A percentile compares a stretch with the other conserved stretches of the same genome.
phyloP scores from a whole-genome alignment of 2,888 invertebrate genomes.

The Cataglyphis cursor region DNA sequence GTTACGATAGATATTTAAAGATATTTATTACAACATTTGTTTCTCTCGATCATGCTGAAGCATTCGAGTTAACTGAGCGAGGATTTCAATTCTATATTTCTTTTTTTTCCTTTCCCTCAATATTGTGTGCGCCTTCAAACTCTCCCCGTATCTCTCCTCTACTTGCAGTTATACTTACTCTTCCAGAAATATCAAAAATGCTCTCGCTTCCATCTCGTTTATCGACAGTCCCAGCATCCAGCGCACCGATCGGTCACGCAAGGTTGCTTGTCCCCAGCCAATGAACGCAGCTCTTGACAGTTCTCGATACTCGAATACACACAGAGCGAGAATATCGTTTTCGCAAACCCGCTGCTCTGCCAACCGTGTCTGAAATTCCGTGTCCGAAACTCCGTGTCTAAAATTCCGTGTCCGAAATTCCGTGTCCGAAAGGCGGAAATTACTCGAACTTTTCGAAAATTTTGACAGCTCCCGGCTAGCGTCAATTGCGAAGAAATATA shows the following conservation, averaged over 20 bases:
- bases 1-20: not conserved
- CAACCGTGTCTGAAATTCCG: constrained; percentile 32
- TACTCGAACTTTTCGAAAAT: constrained; percentile 27
- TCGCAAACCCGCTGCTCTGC: constrained; percentile 4
- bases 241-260: constrained; percentile 45
- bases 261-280: constrained; percentile 24
- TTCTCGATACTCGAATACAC: constrained; percentile 34
- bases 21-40: not conserved
- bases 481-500: constrained; percentile 15
- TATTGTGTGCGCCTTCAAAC: not conserved
- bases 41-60: too few species aligned
- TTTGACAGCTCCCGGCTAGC: not conserved
- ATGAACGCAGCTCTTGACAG: constrained; percentile 45
- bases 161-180: constrained; percentile 11
- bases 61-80: not conserved
- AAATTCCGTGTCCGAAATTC: constrained; percentile 31
- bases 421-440: constrained; percentile 46
- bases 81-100: not conserved
- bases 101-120: not conserved
- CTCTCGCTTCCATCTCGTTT: constrained; percentile 24
- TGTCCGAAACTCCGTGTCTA: constrained; percentile 1
- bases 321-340: constrained; percentile 39
- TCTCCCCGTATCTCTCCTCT: constrained; percentile 3
- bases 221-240: constrained; percentile 52
- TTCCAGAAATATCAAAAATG: constrained; percentile 48